Evolutionary conservation across 1,140 invertebrate species (phyloP).

Genomic region (Sweltsa coloradensis): DNA sequence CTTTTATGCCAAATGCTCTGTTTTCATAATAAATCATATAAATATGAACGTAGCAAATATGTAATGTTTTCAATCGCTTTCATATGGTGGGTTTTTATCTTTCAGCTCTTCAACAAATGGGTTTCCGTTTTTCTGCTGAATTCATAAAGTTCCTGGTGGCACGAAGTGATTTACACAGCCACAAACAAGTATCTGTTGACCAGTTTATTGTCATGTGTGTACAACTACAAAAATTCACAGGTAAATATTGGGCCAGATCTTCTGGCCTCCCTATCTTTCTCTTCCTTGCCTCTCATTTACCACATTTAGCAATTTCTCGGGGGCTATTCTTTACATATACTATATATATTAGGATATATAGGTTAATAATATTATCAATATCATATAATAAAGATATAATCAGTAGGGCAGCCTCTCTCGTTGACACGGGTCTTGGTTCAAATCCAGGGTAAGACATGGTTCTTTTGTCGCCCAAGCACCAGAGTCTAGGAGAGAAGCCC

Average conservation of each 20-base stretch:
- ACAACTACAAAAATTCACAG: constrained; percentile 71
- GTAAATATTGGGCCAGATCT: constrained; percentile 19
- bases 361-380: not conserved
- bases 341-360: not conserved
- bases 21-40: too few species aligned
- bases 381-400: not conserved
- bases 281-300: not conserved
- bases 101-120: constrained; percentile 73
- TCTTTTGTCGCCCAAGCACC: too few species aligned
- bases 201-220: constrained; percentile 81
- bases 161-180: constrained; percentile 47
- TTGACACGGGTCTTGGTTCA: not conserved
- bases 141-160: constrained; percentile 61
- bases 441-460: too few species aligned
- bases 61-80: too few species aligned
- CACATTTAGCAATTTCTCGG: not conserved
- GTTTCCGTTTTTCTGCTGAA: constrained; percentile 68
- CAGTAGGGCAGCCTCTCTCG: too few species aligned
- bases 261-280: not conserved
- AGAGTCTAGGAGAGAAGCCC: too few species aligned
- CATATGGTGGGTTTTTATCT: constrained; percentile 17
- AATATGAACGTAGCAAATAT: too few species aligned
- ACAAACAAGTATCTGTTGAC: constrained; percentile 62
- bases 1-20: too few species aligned
- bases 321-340: not conserved